Base-by-base conservation (phyloP, 2,797 vertebrate species). In the Peromyscus melanophrys region DNA sequence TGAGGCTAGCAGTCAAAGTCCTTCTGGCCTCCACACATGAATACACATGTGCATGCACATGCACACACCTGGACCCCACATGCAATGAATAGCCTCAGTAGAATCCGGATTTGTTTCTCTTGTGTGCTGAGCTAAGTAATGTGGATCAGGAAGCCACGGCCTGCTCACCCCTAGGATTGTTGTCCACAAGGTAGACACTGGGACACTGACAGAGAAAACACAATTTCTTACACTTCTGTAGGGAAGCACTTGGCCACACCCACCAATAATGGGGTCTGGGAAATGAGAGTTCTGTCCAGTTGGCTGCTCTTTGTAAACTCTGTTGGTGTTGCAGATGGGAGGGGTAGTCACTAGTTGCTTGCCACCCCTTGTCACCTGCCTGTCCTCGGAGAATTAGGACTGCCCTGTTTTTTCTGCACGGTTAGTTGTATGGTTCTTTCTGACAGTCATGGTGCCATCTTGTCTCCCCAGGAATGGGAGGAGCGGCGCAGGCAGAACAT, bases 401-500 rank as follows among this genome's bases (percentile, higher is more conserved):
- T 52, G 57, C 49, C 10, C 34, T 31, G 46, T 67, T 5, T 49
- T 52, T 40, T 27, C n/a, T 40, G 25, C 34, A 5, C 14, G 12
- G 63, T 43, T 43, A 27, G 49, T 29, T 0, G 6, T 46, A 31
- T 7, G 16, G 11, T 10, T 37, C 29, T 63, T 37, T 57, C 21
- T 29, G 69, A 75, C 73, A 65, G 80, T 76, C 0, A 4, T 3
- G 65, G 4, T n/a, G 9, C 25, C 19, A 0, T 81, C 14, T 78
- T 12, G 19, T 77, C 1, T 11, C 90, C 11, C 3, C 90, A 99
- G 99, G 99, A 99, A 83, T 99, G 99, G 99, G 99, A 99, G 97
- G 99, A 99, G 98, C 99, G 99, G 89, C 98, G 99, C 76, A 98
- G 99, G 23, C 99, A 99, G 98, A 99, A 99, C 97, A 99, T 99